Percentiles rank a stretch among this genome's conserved stretches.
These are phyloP conservation scores for Athalia rosae DNA, from an alignment of 2,888 invertebrate species.

Conservation along the genomic window DNA sequence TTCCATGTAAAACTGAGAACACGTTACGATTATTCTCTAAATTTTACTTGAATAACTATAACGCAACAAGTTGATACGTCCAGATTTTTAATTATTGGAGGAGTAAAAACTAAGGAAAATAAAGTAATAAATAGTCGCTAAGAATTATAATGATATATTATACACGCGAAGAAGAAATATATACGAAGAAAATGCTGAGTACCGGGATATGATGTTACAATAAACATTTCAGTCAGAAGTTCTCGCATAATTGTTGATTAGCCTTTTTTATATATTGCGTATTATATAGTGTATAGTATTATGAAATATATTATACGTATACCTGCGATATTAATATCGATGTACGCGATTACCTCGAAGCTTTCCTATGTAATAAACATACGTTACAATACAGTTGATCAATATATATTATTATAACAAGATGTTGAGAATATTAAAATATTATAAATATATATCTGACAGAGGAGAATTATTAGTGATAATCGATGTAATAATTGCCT, in stretches of 20 bases:
- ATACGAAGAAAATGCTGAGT: conserved; percentile 30
- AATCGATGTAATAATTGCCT: conserved; percentile 21
- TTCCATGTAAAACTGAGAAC: conserved; percentile 20
- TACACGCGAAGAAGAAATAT: neutral
- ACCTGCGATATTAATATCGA: conserved; percentile 23
- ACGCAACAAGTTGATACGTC: conserved; percentile 41
- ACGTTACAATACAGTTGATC: neutral
- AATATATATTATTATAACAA: conserved; percentile 25
- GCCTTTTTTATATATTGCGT: neutral
- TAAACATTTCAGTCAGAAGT: conserved; percentile 3
- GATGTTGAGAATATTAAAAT: conserved; percentile 24
- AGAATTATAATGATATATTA: neutral
- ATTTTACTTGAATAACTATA: conserved; percentile 34
- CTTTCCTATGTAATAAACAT: conserved; percentile 27
- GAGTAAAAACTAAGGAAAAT: conserved; percentile 10
- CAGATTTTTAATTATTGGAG: conserved; percentile 29
- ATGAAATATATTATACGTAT: conserved; percentile 3
- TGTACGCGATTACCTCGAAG: conserved; percentile 32
- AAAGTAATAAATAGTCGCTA: conserved; percentile 23
- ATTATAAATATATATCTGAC: neutral
- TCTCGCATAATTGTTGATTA: conserved; percentile 23
- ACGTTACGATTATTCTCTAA: neutral
- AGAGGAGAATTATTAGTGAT: conserved; percentile 5
- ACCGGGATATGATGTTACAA: neutral
- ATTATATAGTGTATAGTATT: neutral